A percentile compares a stretch with the other conserved stretches of the same genome.
Evolutionary conservation across 53 echinoderm and acorn worm genomes (phyloP).

Genomic region (Paelopatides confundens): DNA sequence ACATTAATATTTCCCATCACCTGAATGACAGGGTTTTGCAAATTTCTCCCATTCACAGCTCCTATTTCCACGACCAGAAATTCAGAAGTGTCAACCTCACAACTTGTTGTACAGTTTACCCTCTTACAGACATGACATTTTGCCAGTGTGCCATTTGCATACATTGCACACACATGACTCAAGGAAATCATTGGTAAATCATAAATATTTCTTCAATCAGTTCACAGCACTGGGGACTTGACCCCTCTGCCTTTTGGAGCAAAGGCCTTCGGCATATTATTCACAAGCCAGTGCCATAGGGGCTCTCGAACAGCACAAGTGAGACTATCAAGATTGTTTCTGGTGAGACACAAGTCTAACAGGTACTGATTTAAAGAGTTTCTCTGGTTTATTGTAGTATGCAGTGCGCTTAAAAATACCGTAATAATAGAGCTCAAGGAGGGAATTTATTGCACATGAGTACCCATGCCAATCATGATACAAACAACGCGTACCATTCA

Average conservation of each 20-base stretch:
- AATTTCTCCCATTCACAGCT: too few species aligned
- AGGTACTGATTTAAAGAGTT: not conserved
- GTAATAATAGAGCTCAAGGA: not conserved
- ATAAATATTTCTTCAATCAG: not conserved
- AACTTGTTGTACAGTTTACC: too few species aligned
- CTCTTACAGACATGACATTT: too few species aligned
- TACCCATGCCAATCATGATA: constrained; percentile 22
- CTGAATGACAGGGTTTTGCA: too few species aligned
- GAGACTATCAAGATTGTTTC: not conserved
- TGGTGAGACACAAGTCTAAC: too few species aligned
- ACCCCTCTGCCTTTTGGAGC: constrained; percentile 6
- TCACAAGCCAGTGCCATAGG: not conserved
- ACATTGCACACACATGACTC: not conserved
- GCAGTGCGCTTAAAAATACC: not conserved
- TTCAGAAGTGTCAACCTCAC: too few species aligned
- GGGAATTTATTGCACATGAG: not conserved
- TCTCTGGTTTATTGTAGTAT: not conserved
- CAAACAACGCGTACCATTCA: constrained; percentile 14
- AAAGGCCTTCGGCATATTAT: not conserved
- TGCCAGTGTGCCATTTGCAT: too few species aligned
- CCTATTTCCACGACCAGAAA: too few species aligned
- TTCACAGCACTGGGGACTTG: not conserved
- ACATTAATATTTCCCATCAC: too few species aligned
- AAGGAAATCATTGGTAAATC: not conserved
- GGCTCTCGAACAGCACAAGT: constrained; percentile 16